Evolutionary conservation across 2,113 vertebrate species (phyloP).

Genomic region (Propithecus coquereli): DNA sequence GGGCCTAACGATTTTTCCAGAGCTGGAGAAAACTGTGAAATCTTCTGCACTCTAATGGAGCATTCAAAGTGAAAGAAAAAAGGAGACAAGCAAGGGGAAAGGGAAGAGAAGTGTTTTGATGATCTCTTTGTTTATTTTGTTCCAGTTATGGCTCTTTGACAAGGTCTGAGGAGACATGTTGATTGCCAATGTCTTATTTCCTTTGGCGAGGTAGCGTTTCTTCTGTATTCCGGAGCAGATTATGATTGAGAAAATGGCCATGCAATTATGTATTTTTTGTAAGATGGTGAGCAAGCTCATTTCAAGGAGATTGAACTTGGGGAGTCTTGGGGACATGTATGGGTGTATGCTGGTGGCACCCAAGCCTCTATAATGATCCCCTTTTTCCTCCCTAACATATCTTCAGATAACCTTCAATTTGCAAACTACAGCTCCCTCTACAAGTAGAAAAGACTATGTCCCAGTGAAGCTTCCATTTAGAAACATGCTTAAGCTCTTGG

Average conservation of each 20-base stretch:
- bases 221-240: slow-evolving; percentile 70
- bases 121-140: slow-evolving; percentile 80
- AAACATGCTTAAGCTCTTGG: not conserved
- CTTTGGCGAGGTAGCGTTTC: slow-evolving; percentile 78
- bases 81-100: not conserved
- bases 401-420: slow-evolving; percentile 36
- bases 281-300: slow-evolving; percentile 45
- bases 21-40: slow-evolving; percentile 83
- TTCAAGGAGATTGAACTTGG: slow-evolving; percentile 47
- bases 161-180: slow-evolving; percentile 66
- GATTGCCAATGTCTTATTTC: slow-evolving; percentile 79
- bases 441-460: slow-evolving; percentile 58
- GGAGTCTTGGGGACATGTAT: not conserved
- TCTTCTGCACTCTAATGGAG: slow-evolving; percentile 78
- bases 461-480: slow-evolving; percentile 54
- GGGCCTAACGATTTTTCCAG: slow-evolving; percentile 85
- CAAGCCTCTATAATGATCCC: not conserved
- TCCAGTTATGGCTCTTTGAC: slow-evolving; percentile 74
- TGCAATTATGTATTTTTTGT: slow-evolving; percentile 73
- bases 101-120: slow-evolving; percentile 71
- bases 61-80: slow-evolving; percentile 38
- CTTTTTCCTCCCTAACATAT: slow-evolving; percentile 35
- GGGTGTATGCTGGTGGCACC: slow-evolving; percentile 36
- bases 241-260: slow-evolving; percentile 74
- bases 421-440: slow-evolving; percentile 23